phyloP scores from a whole-genome alignment of 2,113 vertebrate genomes.

The Maccullochella peelii region DNA sequence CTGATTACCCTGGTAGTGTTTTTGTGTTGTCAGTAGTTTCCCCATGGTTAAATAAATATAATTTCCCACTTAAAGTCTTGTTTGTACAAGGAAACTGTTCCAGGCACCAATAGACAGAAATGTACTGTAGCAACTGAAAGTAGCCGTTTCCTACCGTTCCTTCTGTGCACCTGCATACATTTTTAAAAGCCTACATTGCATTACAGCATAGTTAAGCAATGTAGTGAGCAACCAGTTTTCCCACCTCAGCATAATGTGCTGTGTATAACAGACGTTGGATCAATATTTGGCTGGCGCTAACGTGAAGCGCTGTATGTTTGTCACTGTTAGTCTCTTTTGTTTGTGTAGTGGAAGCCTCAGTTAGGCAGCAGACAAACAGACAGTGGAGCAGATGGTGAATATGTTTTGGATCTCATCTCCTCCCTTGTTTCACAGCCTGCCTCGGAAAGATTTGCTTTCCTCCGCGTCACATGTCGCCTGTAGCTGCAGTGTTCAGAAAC shows the following conservation, averaged over 20 bases:
- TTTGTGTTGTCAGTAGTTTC: background rate
- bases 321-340: constrained; percentile 33
- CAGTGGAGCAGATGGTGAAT: constrained; percentile 56
- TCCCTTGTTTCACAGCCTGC: constrained; percentile 28
- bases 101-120: background rate
- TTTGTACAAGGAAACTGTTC: background rate
- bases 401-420: constrained; percentile 53
- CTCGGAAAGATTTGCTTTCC: constrained; percentile 39
- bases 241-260: constrained; percentile 31
- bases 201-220: constrained; percentile 3
- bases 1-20: background rate
- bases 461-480: constrained; percentile 8
- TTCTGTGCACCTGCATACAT: background rate
- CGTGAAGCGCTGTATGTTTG: constrained; percentile 40
- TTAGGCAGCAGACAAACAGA: constrained; percentile 52
- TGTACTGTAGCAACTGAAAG: background rate
- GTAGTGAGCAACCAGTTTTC: constrained; percentile 17
- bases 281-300: constrained; percentile 48
- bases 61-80: background rate
- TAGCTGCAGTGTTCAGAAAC: constrained; percentile 17
- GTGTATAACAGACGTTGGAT: constrained; percentile 18
- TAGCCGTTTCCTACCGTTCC: background rate
- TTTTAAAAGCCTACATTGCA: constrained; percentile 10
- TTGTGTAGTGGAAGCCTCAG: constrained; percentile 40
- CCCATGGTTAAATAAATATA: background rate